Evolutionary conservation across 2,113 vertebrate genomes (phyloP), one percentile per base, ranked within the genome.

Genomic region (Tiliqua scincoides): DNA sequence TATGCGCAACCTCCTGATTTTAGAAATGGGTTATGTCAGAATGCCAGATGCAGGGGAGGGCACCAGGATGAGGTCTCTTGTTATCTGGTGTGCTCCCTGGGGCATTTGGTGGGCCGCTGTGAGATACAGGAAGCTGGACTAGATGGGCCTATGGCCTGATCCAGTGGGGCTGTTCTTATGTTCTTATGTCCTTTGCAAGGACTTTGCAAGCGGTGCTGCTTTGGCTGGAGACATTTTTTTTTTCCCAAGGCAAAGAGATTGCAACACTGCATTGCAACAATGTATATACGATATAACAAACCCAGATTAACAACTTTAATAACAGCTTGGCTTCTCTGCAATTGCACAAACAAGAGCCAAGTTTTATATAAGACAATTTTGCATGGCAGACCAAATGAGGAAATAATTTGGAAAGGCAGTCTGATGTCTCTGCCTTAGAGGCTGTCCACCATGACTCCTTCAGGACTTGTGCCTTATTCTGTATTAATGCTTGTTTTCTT

Each of bases 211-310:
- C 83, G 61, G 35, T 79, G 37, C 78, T 82, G 7, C 68, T 32
- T 85, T 59, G 76, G 10, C 30, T 75, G 86, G 85, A 70, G 57
- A 37, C 61, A 11, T 83, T 43, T 76, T 83, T 70, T 48, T 65
- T 27, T n/a, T n/a, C n/a, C n/a, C 35, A 79, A 52, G 63, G 30
- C 84, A n/a, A n/a, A 67, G 48, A 11, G 15, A 20, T 61, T 2
- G 57, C 25, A 67, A 43, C 7, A 7, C 17, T 84, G 70, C 5
- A 54, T 27, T 0, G 4, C 75, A 79, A 86, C 43, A 7, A 12
- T 57, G 35, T 37, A n/a, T 71, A 21, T 89, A 57, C 15, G 48
- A 90, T 14, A 90, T 14, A 52, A 0, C 0, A 61, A 82, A 0
- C 21, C 82, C 85, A 85, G 67, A 9, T 20, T 35, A 3, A 18